These are phyloP conservation scores for Micrastur ruficollis DNA, from an alignment of 2,797 vertebrate genomes.

Conservation along the genomic window DNA sequence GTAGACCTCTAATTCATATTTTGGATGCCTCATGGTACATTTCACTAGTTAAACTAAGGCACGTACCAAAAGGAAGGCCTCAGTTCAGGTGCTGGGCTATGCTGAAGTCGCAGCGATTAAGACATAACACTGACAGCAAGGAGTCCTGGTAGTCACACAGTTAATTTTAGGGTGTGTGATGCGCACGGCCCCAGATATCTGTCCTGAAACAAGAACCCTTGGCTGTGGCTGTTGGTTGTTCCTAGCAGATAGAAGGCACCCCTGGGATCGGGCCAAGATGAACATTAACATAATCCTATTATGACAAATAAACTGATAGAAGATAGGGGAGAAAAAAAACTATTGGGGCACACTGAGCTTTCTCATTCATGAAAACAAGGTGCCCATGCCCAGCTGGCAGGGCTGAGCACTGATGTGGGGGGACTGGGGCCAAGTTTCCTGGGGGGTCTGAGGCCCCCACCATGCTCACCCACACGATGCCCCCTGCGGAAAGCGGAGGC, in stretches of 20 bases:
- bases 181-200: background rate
- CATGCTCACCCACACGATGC: fast-evolving
- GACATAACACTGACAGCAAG: fast-evolving
- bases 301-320: background rate
- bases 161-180: background rate
- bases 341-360: fast-evolving
- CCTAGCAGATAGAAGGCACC: background rate
- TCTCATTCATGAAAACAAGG: background rate
- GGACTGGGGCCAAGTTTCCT: background rate
- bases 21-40: background rate
- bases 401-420: background rate
- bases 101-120: background rate
- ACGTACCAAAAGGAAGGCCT: background rate
- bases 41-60: background rate
- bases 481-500: background rate
- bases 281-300: background rate
- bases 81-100: fast-evolving
- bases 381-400: background rate
- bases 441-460: fast-evolving
- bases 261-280: background rate
- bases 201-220: background rate
- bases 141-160: background rate
- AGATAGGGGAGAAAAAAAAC: background rate
- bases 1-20: background rate
- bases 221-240: background rate